These are phyloP conservation scores for Tetrao urogallus DNA, from an alignment of 2,113 vertebrate genomes.

Conservation along the genomic window DNA sequence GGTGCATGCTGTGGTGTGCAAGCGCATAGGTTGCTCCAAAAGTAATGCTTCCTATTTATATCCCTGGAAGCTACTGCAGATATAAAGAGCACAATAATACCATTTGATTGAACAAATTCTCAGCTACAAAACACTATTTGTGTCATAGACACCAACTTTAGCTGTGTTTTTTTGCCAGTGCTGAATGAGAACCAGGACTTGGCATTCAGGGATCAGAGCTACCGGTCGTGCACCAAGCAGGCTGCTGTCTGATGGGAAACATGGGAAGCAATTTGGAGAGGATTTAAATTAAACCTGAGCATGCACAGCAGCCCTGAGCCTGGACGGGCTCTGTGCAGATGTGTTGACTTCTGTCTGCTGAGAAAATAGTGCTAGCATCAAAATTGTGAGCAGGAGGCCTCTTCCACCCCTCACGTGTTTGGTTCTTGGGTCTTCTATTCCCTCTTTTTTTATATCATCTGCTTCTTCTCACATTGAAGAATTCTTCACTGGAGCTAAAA, in stretches of 20 bases:
- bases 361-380: neutral
- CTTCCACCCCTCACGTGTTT: neutral
- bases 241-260: neutral
- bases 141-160: no score
- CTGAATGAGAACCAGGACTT: no score
- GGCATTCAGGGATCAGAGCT: fast-evolving
- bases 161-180: no score
- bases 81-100: no score
- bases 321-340: neutral
- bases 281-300: constrained; percentile 22
- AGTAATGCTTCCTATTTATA: no score
- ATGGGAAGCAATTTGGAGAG: neutral
- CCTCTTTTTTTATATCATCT: neutral
- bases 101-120: no score
- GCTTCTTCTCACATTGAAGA: neutral
- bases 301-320: neutral
- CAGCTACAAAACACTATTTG: no score
- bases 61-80: no score
- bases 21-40: no score
- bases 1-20: neutral
- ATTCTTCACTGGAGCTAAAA: neutral
- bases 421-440: neutral
- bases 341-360: fast-evolving
- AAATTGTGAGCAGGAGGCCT: neutral
- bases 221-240: neutral